Conservation (phyloP, 2,888 invertebrate species). For the Ramazzottius varieornatus region DNA sequence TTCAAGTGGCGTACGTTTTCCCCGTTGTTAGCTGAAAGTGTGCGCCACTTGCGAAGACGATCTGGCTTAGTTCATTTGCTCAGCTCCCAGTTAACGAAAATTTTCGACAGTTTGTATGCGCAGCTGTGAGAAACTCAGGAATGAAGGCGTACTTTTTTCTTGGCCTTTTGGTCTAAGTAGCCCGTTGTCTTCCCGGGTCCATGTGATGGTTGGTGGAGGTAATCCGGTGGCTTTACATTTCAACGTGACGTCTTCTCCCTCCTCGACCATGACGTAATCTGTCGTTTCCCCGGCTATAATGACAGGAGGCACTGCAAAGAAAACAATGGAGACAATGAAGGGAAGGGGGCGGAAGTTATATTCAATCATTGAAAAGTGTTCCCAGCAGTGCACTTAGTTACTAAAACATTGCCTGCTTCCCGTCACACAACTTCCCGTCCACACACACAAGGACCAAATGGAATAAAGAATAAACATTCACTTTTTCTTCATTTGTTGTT, state of each 20-base stretch:
- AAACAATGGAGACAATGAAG: neutral
- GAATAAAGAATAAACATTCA: too few species aligned
- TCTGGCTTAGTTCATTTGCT: too few species aligned
- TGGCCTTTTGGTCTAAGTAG: constrained; percentile 11
- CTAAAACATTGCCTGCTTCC: too few species aligned
- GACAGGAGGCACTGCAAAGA: neutral
- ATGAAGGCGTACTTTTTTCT: neutral
- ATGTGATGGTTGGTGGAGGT: constrained; percentile 17
- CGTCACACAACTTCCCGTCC: too few species aligned
- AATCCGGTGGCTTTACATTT: constrained; percentile 17
- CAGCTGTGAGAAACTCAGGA: neutral
- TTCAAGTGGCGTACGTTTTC: too few species aligned
- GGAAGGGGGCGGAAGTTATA: too few species aligned
- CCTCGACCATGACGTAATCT: neutral
- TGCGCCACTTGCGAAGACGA: too few species aligned
- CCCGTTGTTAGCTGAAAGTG: too few species aligned
- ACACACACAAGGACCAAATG: too few species aligned
- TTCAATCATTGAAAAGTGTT: too few species aligned
- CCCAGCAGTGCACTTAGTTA: too few species aligned
- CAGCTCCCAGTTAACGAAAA: neutral
- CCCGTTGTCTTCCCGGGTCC: constrained; percentile 16
- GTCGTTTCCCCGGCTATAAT: neutral
- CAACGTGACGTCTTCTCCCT: constrained; percentile 8
- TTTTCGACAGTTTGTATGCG: neutral
- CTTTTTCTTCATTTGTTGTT: too few species aligned